Conservation (phyloP, 2,113 vertebrate genomes). For the Conger conger region DNA sequence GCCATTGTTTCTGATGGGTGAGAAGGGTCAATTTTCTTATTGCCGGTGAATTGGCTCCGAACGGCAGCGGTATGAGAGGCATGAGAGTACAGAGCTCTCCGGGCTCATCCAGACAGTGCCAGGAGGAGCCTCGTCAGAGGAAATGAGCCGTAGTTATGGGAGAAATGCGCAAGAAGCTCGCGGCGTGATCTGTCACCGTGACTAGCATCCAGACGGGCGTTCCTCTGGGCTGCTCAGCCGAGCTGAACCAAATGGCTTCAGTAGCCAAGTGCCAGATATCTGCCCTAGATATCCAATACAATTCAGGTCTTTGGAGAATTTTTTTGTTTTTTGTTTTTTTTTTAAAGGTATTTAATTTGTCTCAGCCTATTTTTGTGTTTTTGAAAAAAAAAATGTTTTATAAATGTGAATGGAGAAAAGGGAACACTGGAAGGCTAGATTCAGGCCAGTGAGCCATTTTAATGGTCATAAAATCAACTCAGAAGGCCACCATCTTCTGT, state of each 20-base stretch:
- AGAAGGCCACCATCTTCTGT: neutral
- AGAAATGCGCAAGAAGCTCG: constrained; percentile 49
- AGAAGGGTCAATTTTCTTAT: constrained; percentile 60
- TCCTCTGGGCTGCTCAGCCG: constrained; percentile 9
- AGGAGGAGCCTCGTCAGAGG: constrained; percentile 53
- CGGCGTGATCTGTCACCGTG: constrained; percentile 46
- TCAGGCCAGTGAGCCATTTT: neutral
- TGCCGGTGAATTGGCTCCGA: constrained; percentile 58
- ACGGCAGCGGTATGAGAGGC: constrained; percentile 39
- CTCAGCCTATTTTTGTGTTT: too few relatives aligned
- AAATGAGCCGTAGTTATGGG: constrained; percentile 62
- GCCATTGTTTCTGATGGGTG: constrained; percentile 26
- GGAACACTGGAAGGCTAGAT: too few relatives aligned
- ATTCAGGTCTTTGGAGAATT: neutral
- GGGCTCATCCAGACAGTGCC: constrained; percentile 38
- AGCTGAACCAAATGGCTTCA: neutral
- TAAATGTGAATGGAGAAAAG: too few relatives aligned
- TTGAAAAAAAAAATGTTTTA: neutral
- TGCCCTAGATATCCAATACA: too few relatives aligned
- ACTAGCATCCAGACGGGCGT: constrained; percentile 29
- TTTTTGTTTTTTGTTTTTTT: too few relatives aligned
- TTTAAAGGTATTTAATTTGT: too few relatives aligned
- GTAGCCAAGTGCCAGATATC: neutral
- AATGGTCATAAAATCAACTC: neutral
- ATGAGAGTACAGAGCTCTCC: constrained; percentile 27